Conservation (phyloP, 2,113 vertebrate genomes). For the Pelobates fuscus region DNA sequence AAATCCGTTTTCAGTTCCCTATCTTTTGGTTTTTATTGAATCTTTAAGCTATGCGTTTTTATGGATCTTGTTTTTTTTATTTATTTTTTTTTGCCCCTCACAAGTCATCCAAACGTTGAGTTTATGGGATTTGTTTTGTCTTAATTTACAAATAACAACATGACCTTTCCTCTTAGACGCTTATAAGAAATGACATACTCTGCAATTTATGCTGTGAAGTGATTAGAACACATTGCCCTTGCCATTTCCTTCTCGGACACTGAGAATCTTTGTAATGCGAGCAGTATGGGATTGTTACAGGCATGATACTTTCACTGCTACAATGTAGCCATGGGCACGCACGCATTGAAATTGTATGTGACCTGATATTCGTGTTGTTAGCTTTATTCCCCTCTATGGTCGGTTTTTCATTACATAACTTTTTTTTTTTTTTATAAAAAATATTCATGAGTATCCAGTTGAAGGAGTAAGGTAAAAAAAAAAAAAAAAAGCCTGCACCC, state of each 20-base stretch:
- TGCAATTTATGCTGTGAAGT: constrained; percentile 51
- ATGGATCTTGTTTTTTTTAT: too few relatives aligned
- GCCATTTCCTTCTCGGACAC: constrained; percentile 57
- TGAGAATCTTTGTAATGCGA: constrained; percentile 73
- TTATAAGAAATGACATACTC: constrained; percentile 30
- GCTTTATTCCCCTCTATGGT: constrained; percentile 58
- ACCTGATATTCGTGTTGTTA: constrained; percentile 60
- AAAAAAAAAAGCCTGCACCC: too few relatives aligned
- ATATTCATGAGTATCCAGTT: too few relatives aligned
- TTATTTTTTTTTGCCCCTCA: too few relatives aligned
- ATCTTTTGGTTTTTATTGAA: too few relatives aligned
- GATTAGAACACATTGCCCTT: constrained; percentile 66
- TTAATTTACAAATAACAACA: background rate
- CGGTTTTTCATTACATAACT: background rate
- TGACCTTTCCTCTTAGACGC: background rate
- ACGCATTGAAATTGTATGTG: constrained; percentile 63
- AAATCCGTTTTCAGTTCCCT: too few relatives aligned
- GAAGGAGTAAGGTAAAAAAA: too few relatives aligned
- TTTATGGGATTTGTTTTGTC: background rate
- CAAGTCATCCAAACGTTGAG: background rate
- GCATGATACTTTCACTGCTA: constrained; percentile 64
- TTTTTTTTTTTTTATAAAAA: too few relatives aligned
- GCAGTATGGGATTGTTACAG: constrained; percentile 72
- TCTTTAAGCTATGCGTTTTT: too few relatives aligned
- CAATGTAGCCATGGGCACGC: constrained; percentile 65